Evolutionary conservation across 2,113 vertebrate genomes (phyloP).

Genomic region (Telmatochromis sp.): DNA sequence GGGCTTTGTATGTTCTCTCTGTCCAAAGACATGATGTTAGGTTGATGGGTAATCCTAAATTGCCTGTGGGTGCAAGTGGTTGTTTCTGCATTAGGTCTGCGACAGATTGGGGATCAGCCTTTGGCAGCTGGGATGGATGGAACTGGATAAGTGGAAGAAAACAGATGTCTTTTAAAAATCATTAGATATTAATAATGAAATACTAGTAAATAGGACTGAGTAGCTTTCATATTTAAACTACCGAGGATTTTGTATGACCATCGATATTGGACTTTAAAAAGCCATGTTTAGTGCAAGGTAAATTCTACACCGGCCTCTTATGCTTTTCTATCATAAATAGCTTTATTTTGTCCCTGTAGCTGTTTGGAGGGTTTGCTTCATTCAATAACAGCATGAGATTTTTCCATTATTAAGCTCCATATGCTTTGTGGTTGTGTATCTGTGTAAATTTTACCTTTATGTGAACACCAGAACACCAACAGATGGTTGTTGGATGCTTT

Average conservation of each 20-base stretch:
- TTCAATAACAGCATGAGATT: neutral
- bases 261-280: neutral
- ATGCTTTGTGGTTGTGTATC: neutral
- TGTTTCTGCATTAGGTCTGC: neutral
- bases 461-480: slow-evolving; percentile 20
- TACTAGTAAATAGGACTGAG: neutral
- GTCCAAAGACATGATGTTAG: neutral
- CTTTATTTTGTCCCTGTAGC: neutral
- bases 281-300: neutral
- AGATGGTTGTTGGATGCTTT: slow-evolving; percentile 27
- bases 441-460: neutral
- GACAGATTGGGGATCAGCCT: neutral
- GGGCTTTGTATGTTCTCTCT: neutral
- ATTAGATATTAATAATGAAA: neutral
- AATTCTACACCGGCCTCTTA: neutral
- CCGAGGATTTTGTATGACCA: neutral
- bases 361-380: neutral
- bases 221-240: neutral
- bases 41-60: neutral
- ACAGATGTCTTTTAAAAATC: neutral
- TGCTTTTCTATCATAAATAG: neutral
- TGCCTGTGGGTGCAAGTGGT: neutral
- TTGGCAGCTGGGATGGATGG: neutral
- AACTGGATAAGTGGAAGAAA: neutral
- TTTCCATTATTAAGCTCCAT: neutral